These are phyloP conservation scores for Psococerastis gibbosa DNA, from an alignment of 2,888 invertebrate species.

Conservation along the genomic window DNA sequence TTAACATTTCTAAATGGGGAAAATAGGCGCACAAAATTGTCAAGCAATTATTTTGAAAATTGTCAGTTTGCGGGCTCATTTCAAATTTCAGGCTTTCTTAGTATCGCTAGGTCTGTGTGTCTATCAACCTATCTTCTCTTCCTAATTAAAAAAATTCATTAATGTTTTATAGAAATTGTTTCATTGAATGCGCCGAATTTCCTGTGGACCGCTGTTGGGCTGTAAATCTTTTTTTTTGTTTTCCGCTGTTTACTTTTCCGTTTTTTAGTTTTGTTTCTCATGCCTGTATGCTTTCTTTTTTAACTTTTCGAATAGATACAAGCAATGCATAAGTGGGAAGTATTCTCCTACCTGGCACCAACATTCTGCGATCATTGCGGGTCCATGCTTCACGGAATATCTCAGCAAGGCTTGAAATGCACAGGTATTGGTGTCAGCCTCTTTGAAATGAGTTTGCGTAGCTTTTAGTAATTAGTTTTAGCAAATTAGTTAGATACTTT, in stretches of 20 bases:
- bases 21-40: too few species aligned
- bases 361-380: slow-evolving; percentile 98
- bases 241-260: slow-evolving; percentile 14
- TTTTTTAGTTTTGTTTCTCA: slow-evolving; percentile 11
- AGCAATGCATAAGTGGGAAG: slow-evolving; percentile 77
- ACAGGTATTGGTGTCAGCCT: slow-evolving; percentile 40
- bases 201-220: slow-evolving; percentile 17
- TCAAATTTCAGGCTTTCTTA: too few species aligned
- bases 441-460: too few species aligned
- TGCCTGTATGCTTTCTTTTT: slow-evolving; percentile 9
- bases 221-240: slow-evolving; percentile 21
- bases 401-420: slow-evolving; percentile 81
- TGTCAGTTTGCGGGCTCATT: too few species aligned
- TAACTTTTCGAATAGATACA: slow-evolving; percentile 6
- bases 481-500: too few species aligned
- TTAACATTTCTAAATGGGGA: too few species aligned
- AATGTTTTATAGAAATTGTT: too few species aligned
- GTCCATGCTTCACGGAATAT: slow-evolving; percentile 83
- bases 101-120: too few species aligned
- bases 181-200: slow-evolving; percentile 18
- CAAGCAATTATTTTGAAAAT: too few species aligned
- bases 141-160: too few species aligned
- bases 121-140: too few species aligned
- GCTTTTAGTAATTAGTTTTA: too few species aligned
- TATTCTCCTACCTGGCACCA: slow-evolving; percentile 78